Base-by-base conservation (phyloP, 2,797 vertebrate genomes). In the Botia kubotai region DNA sequence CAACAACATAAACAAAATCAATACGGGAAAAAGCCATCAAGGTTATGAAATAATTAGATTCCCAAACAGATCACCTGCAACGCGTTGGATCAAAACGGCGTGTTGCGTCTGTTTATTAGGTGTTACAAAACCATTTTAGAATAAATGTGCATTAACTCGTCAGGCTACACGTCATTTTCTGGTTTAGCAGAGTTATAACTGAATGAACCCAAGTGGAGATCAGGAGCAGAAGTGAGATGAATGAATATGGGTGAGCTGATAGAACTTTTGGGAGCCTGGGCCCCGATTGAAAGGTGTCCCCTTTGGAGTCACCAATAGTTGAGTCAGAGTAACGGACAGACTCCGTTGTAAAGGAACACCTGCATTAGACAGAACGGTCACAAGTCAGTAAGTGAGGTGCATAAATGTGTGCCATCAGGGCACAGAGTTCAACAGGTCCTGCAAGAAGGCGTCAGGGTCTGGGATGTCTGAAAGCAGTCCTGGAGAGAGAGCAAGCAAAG, bases 401-500 rank as follows among this genome's bases (percentile, higher is more conserved):
- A 69, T 52, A 71, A 71, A 76, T 77, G 75, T 79, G 73, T 57
- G 74, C 11, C 88, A 86, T 99, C 94, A 99, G 91, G 98, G 97
- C 88, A 98, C 91, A 90, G 97, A 97, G 95, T 96, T 98, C 92
- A 99, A 86, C 86, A 98, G 93, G 83, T 98, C 97, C 91, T 96
- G 96, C 86, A 99, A 93, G 93, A 99, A 99, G 92, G 92, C 92
- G 84, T 99, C 96, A 0, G 97, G 95, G 69, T 98, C 96, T 0
- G 87, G 93, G 90, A 99, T 95, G 85, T 99, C 97, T 68, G 95
- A 93, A 72, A 99, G 93, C 71, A 99, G 96, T 86, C 97, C 98
- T 99, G 89, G 4, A 86, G 82, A 86, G 68, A 81, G 87, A 75
- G 72, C 72, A 17, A 6, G n/a, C 53, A 58, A 33, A 46, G 1